Base-by-base conservation (phyloP, 2,888 invertebrate genomes). In the Eudasyphora cyanicolor region DNA sequence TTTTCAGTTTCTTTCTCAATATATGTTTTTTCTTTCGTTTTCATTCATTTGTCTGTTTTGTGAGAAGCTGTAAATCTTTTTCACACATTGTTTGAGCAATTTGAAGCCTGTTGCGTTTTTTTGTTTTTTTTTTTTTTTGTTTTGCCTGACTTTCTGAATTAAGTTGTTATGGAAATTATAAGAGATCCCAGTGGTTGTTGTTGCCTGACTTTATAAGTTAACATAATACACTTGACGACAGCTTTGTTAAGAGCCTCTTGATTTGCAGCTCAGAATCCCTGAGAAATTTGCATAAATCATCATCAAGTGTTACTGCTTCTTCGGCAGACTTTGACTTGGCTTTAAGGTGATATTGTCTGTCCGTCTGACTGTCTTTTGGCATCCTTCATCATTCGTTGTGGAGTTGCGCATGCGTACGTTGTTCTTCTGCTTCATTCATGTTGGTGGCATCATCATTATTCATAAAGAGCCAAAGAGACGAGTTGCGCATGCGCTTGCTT, bases 91-190 rank as follows among this genome's bases (percentile, higher is more conserved):
- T 60, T 80, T 75, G 49, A 57, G 21, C 57, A 42, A 73, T 76
- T 74, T 32, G 49, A 73, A 67, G 49, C 42, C 67, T 24, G 10
- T 74, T 57, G 14, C 42, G 60, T 80, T 51, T 8, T 74, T 14
- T 57, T 51, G 45, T 54, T 64, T 1, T 71, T 45, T 7, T 51
- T 35, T 4, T 49, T 38, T 24, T 49, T 32, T 14, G 29, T 29
- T 49, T 24, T 54, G 2, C 27, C 24, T 38, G 32, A n/a, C 29
- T 42, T 76, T 54, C 62, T 76, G 84, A 84, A 84, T 84, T 81
- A 84, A 84, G 84, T 76, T 81, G 84, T 84, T 84, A 84, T 84
- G 84, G 84, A 84, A 84, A 84, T 84, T 78, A 81, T 81, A 81
- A 84, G 75, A 81, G 76, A 29, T 19, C 42, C 62, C 38, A 51